Base-by-base conservation (phyloP, 2,797 vertebrate species). In the Salarias fasciatus region DNA sequence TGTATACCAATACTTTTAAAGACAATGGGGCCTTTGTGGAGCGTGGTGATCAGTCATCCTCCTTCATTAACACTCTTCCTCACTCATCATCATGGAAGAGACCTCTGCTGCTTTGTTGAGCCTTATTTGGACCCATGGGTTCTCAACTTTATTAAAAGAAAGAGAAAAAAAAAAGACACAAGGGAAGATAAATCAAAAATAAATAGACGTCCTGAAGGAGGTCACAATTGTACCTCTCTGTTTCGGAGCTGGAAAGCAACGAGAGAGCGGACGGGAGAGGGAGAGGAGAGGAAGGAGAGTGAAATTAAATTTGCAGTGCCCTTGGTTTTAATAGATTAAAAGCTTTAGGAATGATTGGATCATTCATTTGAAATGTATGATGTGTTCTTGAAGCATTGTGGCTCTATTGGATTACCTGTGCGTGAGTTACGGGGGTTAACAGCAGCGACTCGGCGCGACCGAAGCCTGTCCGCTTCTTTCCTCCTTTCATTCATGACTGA, bases 301-400 rank as follows among this genome's bases (percentile, higher is more conserved):
- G 43, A 84, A 82, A 73, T 85, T 71, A 24, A 80, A 86, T 91
- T 88, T 75, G 69, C 72, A 44, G 44, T 82, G 87, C 77, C 83
- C 84, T 90, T 89, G 84, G 75, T 72, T 87, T 86, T 88, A 88
- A 86, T 88, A 89, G 77, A 88, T 89, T 88, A 88, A 88, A 89
- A 91, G 88, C 87, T 86, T 81, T 67, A 58, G 53, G 63, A 84
- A 60, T 64, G 80, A 92, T 89, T 86, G 82, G 78, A 89, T 91
- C 80, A 80, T 77, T 84, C 48, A 70, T 87, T 83, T 78, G 70
- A 84, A 87, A 84, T 67, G 79, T 82, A 86, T 70, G 76, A 76
- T 77, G 84, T 69, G 56, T 55, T 78, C 64, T 66, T 61, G 56
- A 75, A 63, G 76, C 66, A 44, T 42, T 28, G 29, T 35, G 42